Conservation (phyloP, 2,113 vertebrate species). For the Fulica atra region DNA sequence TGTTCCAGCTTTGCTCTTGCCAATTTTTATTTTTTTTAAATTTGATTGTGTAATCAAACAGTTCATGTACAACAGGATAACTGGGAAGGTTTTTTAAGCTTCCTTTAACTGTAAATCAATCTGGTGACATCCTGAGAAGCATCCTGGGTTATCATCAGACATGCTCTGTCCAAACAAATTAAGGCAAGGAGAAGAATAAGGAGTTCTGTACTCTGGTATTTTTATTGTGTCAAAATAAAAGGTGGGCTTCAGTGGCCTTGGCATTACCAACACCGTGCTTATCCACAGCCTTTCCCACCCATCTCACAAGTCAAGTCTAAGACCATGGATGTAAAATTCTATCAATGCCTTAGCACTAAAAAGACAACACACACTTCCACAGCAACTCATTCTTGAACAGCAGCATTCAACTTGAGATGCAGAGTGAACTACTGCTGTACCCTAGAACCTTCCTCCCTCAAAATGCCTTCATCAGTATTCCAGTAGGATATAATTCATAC, state of each 20-base stretch:
- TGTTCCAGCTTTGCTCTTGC: not conserved
- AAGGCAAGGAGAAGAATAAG: not conserved
- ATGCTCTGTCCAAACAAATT: not conserved
- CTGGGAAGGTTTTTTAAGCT: not conserved
- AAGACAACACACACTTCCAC: not conserved
- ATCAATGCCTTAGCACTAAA: not conserved
- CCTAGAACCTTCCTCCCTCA: not conserved
- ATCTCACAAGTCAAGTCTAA: not conserved
- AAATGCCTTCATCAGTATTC: not conserved
- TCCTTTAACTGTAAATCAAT: not conserved
- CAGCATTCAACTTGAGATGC: not conserved
- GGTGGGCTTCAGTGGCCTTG: not conserved
- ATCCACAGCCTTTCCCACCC: not conserved
- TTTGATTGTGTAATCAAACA: rapidly evolving
- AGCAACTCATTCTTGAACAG: not conserved
- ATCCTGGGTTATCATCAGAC: not conserved
- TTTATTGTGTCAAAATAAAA: not conserved
- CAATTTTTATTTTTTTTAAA: not conserved
- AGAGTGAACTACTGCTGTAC: not conserved
- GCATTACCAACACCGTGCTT: not conserved
- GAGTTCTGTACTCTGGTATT: not conserved
- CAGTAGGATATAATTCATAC: not conserved
- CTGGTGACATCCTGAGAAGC: not conserved
- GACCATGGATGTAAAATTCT: not conserved
- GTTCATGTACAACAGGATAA: not conserved